These are phyloP conservation scores for Agelas oroides DNA, from an alignment of 37 sponge, comb jelly and placozoan genomes.

Conservation along the genomic window DNA sequence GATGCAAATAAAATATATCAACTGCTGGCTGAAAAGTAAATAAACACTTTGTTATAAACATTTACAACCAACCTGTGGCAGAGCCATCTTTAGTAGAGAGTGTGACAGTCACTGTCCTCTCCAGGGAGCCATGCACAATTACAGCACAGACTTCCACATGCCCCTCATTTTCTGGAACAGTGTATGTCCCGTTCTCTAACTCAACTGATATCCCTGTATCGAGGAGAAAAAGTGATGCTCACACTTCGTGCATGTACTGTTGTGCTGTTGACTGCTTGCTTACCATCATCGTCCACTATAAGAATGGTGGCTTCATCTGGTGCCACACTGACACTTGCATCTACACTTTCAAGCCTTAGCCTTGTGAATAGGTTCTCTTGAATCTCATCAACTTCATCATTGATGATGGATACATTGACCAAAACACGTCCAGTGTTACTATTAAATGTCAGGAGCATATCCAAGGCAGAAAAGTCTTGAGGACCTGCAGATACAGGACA, in stretches of 20 bases:
- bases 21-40: too few relatives aligned
- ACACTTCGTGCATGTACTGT: not conserved
- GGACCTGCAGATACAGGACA: not conserved
- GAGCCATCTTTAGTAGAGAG: not conserved
- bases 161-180: constrained; percentile 4
- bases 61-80: not conserved
- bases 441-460: not conserved
- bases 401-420: not conserved
- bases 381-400: not conserved
- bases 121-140: not conserved
- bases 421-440: not conserved
- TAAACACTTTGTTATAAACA: too few relatives aligned
- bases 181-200: not conserved
- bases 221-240: not conserved
- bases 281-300: not conserved
- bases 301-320: not conserved
- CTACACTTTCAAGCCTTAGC: not conserved
- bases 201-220: not conserved
- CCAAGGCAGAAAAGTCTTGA: not conserved
- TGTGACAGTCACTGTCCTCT: not conserved
- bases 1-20: too few relatives aligned
- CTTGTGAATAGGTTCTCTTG: not conserved
- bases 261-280: too few relatives aligned
- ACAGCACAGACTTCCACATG: constrained; percentile 6
- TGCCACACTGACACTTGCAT: not conserved